Evolutionary conservation across 1,140 invertebrate species (phyloP), one percentile per base, ranked within the genome.

Genomic region (Cyclina sinensis): DNA sequence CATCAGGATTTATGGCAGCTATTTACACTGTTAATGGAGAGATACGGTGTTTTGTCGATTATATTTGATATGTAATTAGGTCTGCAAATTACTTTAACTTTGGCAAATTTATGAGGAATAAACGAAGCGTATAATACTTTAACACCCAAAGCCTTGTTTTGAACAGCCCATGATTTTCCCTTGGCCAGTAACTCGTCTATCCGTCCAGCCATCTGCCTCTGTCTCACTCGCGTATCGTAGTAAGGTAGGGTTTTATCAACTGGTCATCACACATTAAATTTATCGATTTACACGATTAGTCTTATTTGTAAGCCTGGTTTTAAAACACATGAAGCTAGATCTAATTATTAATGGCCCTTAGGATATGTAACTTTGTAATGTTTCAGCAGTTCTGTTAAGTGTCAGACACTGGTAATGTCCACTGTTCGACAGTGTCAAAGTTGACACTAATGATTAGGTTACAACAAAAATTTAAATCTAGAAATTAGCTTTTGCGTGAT

Each of bases 51-150:
- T 70, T 18, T n/a, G n/a, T 4, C 14, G 12, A 70, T 35, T 70
- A 70, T 39, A 70, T 70, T 70, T 37, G 37, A 70, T 70, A 70
- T 70, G 65, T 70, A 70, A 70, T 70, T 70, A 70, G 32, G 65
- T 70, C 65, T 70, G 65, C 35, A 37, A 70, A 70, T 70, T 70
- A 39, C 65, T 39, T 37, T n/a, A 70, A 70, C 12, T 18, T 32
- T 30, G 35, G 65, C 65, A 70, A 39, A 70, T 37, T 70, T 70
- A 70, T n/a, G 65, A 70, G 32, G 32, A 9, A 21, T 78, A 57
- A 84, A 84, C 74, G 65, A 84, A 54, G 65, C 68, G 37, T 51
- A 59, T 84, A 84, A 84, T 84, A 65, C 24, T 70, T 74, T 54
- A 73, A 70, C 82, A 84, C 82, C 82, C 30, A 27, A 54, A 84